Conservation (phyloP, 2,797 vertebrate species). For the Rallus crepitans region DNA sequence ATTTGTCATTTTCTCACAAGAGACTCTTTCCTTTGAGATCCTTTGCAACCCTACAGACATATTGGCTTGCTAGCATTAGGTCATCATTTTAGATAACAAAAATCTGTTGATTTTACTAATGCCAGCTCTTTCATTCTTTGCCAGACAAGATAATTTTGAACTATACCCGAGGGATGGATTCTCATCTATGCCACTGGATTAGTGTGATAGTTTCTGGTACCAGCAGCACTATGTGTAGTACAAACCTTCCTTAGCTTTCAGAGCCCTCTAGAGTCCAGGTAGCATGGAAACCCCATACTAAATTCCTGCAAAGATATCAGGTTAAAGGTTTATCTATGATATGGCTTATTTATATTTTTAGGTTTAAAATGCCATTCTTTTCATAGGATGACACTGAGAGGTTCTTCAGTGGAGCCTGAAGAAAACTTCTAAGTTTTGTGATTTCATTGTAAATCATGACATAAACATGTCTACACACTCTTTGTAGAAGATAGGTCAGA, state of each 20-base stretch:
- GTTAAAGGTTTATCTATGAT: not conserved
- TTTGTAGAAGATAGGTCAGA: not conserved
- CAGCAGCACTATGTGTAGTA: not conserved
- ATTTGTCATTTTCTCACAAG: not conserved
- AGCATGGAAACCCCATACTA: not conserved
- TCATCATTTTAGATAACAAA: not conserved
- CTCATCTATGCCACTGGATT: not conserved
- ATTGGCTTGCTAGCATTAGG: not conserved
- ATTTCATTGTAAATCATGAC: slow-evolving; percentile 27
- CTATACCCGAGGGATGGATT: not conserved
- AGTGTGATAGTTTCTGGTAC: not conserved
- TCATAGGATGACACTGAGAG: not conserved
- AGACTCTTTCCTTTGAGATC: not conserved
- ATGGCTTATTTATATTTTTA: slow-evolving; percentile 3
- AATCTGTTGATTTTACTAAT: not conserved
- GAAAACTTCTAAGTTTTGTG: not conserved
- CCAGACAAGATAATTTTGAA: not conserved
- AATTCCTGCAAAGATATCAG: not conserved
- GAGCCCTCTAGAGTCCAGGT: not conserved
- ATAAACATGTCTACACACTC: slow-evolving; percentile 34
- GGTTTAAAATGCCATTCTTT: slow-evolving; percentile 9
- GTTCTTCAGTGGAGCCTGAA: slow-evolving; percentile 2
- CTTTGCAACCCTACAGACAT: not conserved
- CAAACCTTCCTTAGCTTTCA: not conserved
- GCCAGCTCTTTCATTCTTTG: not conserved